A percentile compares a stretch with the other conserved stretches of the same genome.
Conservation (phyloP, 2,797 vertebrate species). For the Falco berigora region DNA sequence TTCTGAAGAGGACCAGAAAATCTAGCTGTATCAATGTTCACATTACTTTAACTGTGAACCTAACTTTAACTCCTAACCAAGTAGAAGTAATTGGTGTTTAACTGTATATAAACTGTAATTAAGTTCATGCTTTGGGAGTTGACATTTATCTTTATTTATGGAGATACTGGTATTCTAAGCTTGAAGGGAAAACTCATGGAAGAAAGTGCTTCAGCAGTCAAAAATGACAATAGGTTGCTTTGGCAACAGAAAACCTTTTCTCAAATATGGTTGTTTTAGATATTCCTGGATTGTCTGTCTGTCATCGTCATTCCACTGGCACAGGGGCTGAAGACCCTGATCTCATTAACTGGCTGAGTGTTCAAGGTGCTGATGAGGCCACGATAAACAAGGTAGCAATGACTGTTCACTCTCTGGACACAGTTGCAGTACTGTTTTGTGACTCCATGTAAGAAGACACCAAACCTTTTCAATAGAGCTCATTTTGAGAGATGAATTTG, state of each 20-base stretch:
- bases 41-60: not conserved
- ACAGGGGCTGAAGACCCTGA: slow-evolving; percentile 74
- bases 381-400: slow-evolving; percentile 84
- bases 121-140: not conserved
- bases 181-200: not conserved
- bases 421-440: not conserved
- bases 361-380: slow-evolving; percentile 85
- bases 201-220: not conserved
- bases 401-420: not conserved
- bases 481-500: not conserved
- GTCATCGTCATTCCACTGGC: slow-evolving; percentile 53
- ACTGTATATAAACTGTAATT: not conserved
- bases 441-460: not conserved
- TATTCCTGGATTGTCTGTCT: slow-evolving; percentile 68
- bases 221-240: not conserved
- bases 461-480: not conserved
- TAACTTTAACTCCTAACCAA: not conserved
- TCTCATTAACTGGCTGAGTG: slow-evolving; percentile 84
- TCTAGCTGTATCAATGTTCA: not conserved
- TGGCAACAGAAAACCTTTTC: not conserved
- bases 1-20: not conserved
- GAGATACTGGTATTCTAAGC: not conserved
- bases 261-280: slow-evolving; percentile 69
- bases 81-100: not conserved
- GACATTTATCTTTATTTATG: not conserved